These are phyloP conservation scores for Enteromius unitaeniatus DNA, from an alignment of 2,797 vertebrate genomes.

Conservation along the genomic window DNA sequence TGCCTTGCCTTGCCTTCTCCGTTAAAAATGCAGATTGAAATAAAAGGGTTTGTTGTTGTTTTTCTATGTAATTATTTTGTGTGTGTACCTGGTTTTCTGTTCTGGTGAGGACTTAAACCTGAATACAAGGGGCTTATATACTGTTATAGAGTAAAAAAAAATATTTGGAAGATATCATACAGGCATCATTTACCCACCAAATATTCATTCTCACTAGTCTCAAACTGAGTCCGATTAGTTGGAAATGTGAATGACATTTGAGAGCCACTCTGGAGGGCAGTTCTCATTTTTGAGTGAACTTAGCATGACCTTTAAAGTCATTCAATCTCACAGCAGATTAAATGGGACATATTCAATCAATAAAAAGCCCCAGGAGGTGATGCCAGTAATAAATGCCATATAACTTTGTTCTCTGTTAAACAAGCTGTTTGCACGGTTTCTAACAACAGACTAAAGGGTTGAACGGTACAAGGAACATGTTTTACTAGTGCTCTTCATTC, in stretches of 20 bases:
- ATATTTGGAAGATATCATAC: not conserved
- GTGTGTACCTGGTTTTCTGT: too few species aligned
- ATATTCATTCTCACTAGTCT: not conserved
- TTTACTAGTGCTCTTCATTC: not conserved
- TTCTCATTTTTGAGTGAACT: constrained; percentile 11
- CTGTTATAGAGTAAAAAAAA: not conserved
- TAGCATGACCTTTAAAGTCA: not conserved
- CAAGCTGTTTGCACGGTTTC: not conserved
- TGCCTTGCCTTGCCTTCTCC: too few species aligned
- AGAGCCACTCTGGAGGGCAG: not conserved
- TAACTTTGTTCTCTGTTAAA: constrained; percentile 31
- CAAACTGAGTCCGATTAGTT: not conserved
- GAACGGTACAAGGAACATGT: not conserved
- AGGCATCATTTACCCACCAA: not conserved
- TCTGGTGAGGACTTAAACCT: too few species aligned
- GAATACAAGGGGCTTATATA: too few species aligned
- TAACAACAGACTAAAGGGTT: not conserved
- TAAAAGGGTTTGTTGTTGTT: not conserved
- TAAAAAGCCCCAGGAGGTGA: constrained; percentile 4
- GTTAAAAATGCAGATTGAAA: not conserved
- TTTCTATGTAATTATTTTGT: not conserved
- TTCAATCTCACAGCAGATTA: constrained; percentile 17
- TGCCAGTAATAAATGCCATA: not conserved
- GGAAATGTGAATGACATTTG: not conserved
- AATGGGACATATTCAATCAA: constrained; percentile 11